These are phyloP conservation scores for Suillia variegata DNA, from an alignment of 2,888 invertebrate species.

Conservation along the genomic window DNA sequence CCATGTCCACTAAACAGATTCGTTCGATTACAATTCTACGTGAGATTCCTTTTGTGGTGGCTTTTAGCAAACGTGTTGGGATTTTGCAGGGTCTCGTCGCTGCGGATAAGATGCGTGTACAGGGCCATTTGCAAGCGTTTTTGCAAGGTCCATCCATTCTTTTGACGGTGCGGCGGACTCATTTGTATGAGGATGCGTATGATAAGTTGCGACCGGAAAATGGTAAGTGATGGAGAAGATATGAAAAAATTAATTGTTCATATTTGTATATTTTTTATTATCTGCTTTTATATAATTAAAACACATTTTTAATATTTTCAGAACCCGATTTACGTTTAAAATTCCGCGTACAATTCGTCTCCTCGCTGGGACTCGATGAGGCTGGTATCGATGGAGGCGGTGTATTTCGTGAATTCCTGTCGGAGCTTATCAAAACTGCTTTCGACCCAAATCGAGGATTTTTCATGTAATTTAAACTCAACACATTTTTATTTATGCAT, in stretches of 20 bases:
- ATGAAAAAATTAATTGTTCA: neutral
- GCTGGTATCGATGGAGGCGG: constrained; percentile 98
- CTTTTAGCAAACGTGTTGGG: constrained; percentile 87
- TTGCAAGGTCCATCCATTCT: constrained; percentile 77
- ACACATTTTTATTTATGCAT: neutral
- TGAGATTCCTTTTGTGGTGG: constrained; percentile 93
- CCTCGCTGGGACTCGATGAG: constrained; percentile 89
- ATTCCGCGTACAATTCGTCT: constrained; percentile 88
- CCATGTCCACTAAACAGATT: constrained; percentile 84
- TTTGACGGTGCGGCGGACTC: constrained; percentile 81
- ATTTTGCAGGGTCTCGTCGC: constrained; percentile 76
- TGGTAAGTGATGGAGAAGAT: constrained; percentile 66
- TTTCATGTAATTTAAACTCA: constrained; percentile 65
- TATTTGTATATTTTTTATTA: too few relatives aligned
- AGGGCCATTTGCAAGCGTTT: constrained; percentile 76
- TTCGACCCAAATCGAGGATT: constrained; percentile 97
- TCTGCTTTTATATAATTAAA: neutral
- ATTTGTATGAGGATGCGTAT: constrained; percentile 98
- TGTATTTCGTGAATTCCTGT: constrained; percentile 92
- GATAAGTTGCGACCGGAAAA: constrained; percentile 90
- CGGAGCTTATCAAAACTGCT: constrained; percentile 90
- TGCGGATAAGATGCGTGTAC: constrained; percentile 65
- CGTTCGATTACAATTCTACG: constrained; percentile 85
- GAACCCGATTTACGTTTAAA: constrained; percentile 86
- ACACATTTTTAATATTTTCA: constrained; percentile 50